A percentile compares a stretch with the other conserved stretches of the same genome.
Evolutionary conservation across 2,888 invertebrate genomes (phyloP).

Genomic region (Neuroscelio doddi): DNA sequence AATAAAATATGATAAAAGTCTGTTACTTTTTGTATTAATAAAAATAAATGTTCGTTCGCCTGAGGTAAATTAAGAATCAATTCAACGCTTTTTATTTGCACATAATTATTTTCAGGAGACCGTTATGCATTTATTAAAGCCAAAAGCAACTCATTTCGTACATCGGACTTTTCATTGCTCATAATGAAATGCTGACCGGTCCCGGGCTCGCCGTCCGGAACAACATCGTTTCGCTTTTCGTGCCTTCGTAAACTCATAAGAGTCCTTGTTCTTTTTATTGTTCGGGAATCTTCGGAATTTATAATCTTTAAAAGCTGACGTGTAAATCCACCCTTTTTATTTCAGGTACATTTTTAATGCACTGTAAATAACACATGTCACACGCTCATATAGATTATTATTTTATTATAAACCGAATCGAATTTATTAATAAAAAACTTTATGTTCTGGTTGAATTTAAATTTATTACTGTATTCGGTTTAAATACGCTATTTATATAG

Average conservation of each 20-base stretch:
- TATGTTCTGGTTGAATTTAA: no score
- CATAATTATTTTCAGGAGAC: neutral
- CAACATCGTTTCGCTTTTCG: slow-evolving; percentile 39
- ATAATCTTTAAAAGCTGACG: slow-evolving; percentile 32
- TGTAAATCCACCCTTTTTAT: slow-evolving; percentile 9
- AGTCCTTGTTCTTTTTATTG: slow-evolving; percentile 38
- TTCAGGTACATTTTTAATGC: no score
- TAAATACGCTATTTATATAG: no score
- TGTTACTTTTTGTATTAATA: no score
- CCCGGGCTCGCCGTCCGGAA: slow-evolving; percentile 14
- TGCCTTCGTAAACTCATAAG: slow-evolving; percentile 28
- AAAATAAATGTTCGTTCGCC: no score
- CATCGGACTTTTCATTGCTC: slow-evolving; percentile 26
- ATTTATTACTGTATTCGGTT: no score
- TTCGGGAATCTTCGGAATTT: slow-evolving; percentile 29
- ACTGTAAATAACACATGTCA: no score
- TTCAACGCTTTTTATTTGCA: neutral
- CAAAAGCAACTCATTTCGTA: slow-evolving; percentile 17
- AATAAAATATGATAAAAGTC: no score
- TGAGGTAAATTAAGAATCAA: no score
- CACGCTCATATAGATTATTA: no score
- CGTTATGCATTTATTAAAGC: slow-evolving; percentile 17
- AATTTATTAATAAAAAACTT: no score
- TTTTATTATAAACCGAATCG: no score
- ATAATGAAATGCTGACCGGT: slow-evolving; percentile 26